Evolutionary conservation across 2,888 invertebrate genomes (phyloP).

Genomic region (Patella ulyssiponensis): DNA sequence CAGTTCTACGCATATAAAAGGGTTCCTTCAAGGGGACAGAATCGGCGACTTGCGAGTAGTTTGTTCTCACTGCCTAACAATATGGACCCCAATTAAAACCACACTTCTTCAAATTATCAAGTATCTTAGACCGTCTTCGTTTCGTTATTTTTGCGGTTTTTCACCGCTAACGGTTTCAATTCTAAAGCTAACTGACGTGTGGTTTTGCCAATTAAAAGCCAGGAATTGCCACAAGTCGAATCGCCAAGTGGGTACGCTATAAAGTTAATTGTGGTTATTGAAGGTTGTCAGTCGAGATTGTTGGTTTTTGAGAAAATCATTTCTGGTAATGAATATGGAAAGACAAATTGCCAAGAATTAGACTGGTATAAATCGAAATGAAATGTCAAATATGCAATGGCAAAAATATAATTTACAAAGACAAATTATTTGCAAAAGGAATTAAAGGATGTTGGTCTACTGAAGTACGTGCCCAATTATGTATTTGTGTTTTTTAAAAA

Average conservation of each 20-base stretch:
- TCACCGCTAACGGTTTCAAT: not conserved
- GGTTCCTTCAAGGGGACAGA: not conserved
- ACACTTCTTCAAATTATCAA: not conserved
- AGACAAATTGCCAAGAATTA: too few relatives aligned
- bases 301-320: too few relatives aligned
- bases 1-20: not conserved
- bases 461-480: too few relatives aligned
- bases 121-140: not conserved
- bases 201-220: constrained; percentile 11
- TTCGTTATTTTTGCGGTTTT: constrained; percentile 9
- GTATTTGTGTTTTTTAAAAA: too few relatives aligned
- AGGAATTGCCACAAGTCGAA: not conserved
- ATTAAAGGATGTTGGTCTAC: too few relatives aligned
- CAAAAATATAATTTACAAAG: too few relatives aligned
- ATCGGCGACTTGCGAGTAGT: not conserved
- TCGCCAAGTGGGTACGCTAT: not conserved
- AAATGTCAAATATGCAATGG: too few relatives aligned
- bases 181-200: constrained; percentile 1
- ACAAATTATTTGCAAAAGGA: too few relatives aligned
- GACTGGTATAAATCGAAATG: too few relatives aligned
- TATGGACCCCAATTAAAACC: not conserved
- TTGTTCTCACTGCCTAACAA: not conserved
- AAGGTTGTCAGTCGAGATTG: too few relatives aligned
- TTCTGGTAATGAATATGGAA: too few relatives aligned
- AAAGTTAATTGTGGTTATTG: constrained; percentile 6